Conservation (phyloP, 2,888 invertebrate species). For the Amphipyra berbera region DNA sequence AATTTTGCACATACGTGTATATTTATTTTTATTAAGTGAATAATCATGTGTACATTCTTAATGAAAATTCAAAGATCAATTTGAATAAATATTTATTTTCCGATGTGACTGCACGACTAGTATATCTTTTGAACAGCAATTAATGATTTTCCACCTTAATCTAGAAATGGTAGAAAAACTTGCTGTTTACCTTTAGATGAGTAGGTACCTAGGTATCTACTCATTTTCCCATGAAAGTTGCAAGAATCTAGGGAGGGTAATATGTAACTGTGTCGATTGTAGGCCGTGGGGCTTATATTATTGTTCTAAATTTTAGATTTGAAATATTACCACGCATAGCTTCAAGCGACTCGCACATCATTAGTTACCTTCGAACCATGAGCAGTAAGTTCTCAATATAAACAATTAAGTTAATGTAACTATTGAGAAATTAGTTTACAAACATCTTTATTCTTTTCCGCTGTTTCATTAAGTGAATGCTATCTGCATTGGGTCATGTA, state of each 20-base stretch:
- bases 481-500: conserved; percentile 13
- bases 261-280: conserved; percentile 43
- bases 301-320: conserved; percentile 12
- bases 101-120: no score
- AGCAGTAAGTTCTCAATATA: conserved; percentile 12
- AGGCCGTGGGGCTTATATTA: conserved; percentile 39
- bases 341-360: conserved; percentile 20
- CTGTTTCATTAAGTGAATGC: conserved; percentile 5
- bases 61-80: no score
- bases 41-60: no score
- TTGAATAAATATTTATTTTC: no score
- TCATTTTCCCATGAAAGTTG: conserved; percentile 44
- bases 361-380: background rate
- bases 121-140: no score
- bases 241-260: conserved; percentile 31
- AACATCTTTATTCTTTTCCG: conserved; percentile 27
- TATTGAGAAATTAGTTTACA: conserved; percentile 34
- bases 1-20: no score
- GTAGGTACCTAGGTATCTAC: background rate
- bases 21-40: no score
- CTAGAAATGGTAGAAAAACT: no score
- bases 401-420: conserved; percentile 11
- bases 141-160: no score
- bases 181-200: no score
- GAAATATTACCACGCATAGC: conserved; percentile 22